Base-by-base conservation (phyloP, 2,888 invertebrate species). In the Bruchidius siliquastri region DNA sequence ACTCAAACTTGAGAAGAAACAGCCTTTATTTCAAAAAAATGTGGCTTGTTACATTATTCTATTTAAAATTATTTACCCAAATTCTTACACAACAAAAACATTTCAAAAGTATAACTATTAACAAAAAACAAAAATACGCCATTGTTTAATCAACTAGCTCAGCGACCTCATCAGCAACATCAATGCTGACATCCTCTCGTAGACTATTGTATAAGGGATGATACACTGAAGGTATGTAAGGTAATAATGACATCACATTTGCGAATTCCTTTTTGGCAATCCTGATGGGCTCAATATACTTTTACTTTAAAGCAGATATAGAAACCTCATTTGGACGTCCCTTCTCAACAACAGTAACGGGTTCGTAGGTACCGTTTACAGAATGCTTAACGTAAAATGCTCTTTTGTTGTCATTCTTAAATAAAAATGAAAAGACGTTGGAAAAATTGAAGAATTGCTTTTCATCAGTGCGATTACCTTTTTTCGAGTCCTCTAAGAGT, bases 231-330 rank as follows among this genome's bases (percentile, higher is more conserved):
- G 71, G 71, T 67, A 72, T 72, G 22, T 67, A 67, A 13, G 68
- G 22, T 72, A 72, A 72, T 21, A 72, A 72, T 68, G 32, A 72
- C 49, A 20, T 69, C 72, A 72, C 69, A 69, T 73, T 73, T 66
- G 71, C 70, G 21, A 73, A 22, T 73, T 73, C 32, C 70, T 73
- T 73, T 69, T 73, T 75, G 21, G 20, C 20, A 71, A 66, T 72
- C 26, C 26, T 26, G 22, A 72, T 69, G 20, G 22, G 72, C 68
- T 72, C 72, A 68, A 72, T 68, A 72, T 68, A 67, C 68, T 69
- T 69, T 21, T 68, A 22, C 68, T 72, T 21, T 30, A 72, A 72
- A 68, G 22, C 26, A 72, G 72, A 72, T 72, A 72, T 22, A 72
- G 32, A 69, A 72, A 72, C 0, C 20, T 21, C 30, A 72, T 69